These are phyloP conservation scores for Chloropsis hardwickii DNA, from an alignment of 2,113 vertebrate species.

Conservation along the genomic window DNA sequence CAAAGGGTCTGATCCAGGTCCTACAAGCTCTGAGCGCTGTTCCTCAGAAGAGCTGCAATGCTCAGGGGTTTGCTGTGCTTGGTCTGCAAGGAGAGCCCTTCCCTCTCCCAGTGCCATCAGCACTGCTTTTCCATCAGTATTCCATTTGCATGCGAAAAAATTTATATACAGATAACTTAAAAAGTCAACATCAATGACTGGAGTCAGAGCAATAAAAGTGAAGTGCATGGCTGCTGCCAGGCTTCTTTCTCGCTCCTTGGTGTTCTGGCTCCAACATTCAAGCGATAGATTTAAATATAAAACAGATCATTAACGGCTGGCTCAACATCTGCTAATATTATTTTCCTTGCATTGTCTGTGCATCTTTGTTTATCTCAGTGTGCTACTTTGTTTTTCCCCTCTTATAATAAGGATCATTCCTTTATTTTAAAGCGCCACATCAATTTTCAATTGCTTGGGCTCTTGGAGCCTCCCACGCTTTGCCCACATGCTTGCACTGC, in stretches of 20 bases:
- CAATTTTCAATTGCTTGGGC: conserved; percentile 58
- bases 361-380: conserved; percentile 68
- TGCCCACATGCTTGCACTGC: conserved; percentile 54
- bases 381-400: conserved; percentile 64
- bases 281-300: conserved; percentile 70
- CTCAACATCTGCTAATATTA: conserved; percentile 73
- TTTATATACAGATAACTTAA: background rate
- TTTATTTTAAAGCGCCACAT: conserved; percentile 58
- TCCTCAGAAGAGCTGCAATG: background rate
- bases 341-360: conserved; percentile 70
- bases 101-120: background rate
- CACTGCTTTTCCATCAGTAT: background rate
- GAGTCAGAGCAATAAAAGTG: conserved; percentile 48
- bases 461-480: conserved; percentile 65
- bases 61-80: background rate
- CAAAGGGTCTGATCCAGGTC: background rate
- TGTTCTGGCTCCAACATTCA: conserved; percentile 55
- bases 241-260: conserved; percentile 50
- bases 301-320: conserved; percentile 68
- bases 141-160: background rate
- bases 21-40: background rate
- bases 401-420: conserved; percentile 68
- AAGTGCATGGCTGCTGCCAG: conserved; percentile 49
- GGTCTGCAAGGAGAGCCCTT: background rate
- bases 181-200: conserved; percentile 10